Evolutionary conservation across 2,113 vertebrate species (phyloP).

Genomic region (Macquaria ambigua): DNA sequence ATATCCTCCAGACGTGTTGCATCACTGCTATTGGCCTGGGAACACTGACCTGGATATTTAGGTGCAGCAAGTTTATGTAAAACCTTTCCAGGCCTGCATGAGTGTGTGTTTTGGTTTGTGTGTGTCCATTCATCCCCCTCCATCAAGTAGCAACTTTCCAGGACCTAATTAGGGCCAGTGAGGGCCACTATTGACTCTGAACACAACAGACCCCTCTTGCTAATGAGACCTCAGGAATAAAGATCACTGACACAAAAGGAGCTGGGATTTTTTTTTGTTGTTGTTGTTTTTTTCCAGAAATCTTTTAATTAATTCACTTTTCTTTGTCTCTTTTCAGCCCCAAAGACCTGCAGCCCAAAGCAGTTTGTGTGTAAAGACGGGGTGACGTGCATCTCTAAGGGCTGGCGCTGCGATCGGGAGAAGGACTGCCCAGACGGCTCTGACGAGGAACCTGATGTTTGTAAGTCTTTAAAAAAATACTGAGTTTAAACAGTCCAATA

Average conservation of each 20-base stretch:
- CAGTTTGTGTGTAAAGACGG: constrained; percentile 98
- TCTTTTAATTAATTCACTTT: constrained; percentile 40
- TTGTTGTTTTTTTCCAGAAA: neutral
- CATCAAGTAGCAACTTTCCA: constrained; percentile 47
- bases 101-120: constrained; percentile 34
- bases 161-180: constrained; percentile 60
- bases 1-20: constrained; percentile 69
- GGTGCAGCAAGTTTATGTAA: constrained; percentile 56
- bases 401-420: constrained; percentile 97
- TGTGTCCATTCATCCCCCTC: constrained; percentile 22
- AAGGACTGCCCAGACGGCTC: constrained; percentile 98
- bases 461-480: constrained; percentile 83
- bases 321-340: constrained; percentile 82
- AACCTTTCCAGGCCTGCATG: constrained; percentile 28
- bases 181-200: constrained; percentile 64
- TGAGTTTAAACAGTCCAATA: neutral
- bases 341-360: constrained; percentile 97
- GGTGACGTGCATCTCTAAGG: constrained; percentile 98
- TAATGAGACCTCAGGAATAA: constrained; percentile 72
- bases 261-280: neutral
- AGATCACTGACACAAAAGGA: constrained; percentile 54
- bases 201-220: constrained; percentile 49
- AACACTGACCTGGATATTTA: constrained; percentile 78
- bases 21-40: constrained; percentile 67
- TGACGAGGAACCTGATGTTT: constrained; percentile 95